Percentiles rank a stretch among this genome's conserved stretches.
Conservation (phyloP, 2,797 vertebrate genomes). For the Podarcis siculus region DNA sequence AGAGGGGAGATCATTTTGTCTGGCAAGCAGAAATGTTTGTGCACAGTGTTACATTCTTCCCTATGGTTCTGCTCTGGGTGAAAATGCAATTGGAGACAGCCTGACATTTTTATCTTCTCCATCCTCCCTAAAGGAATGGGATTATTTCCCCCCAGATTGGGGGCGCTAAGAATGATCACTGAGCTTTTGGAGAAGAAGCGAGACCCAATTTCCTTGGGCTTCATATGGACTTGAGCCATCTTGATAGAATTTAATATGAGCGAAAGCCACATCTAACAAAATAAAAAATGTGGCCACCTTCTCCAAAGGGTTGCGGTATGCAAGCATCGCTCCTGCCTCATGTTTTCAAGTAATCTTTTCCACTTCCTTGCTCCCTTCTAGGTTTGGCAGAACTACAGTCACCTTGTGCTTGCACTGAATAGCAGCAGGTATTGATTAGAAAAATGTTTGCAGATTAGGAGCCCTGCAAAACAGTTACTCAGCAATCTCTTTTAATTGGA, state of each 20-base stretch:
- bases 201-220: not conserved
- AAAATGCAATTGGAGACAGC: no score
- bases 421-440: constrained; percentile 54
- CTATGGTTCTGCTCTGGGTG: no score
- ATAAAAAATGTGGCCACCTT: not conserved
- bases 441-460: constrained; percentile 66
- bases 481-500: constrained; percentile 64
- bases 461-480: constrained; percentile 64
- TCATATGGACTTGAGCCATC: no score
- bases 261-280: no score
- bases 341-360: constrained; percentile 26
- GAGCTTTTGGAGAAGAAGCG: not conserved
- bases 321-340: not conserved
- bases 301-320: not conserved
- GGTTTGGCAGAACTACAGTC: constrained; percentile 42
- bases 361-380: constrained; percentile 32
- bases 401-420: constrained; percentile 62
- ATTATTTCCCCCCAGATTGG: not conserved
- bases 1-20: no score
- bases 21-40: no score
- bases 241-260: no score
- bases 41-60: no score
- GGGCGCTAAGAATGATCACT: not conserved
- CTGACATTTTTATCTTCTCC: no score
- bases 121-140: no score